A percentile compares a stretch with the other conserved stretches of the same genome.
Evolutionary conservation across 2,888 invertebrate species (phyloP).

Genomic region (Cenopis cana): DNA sequence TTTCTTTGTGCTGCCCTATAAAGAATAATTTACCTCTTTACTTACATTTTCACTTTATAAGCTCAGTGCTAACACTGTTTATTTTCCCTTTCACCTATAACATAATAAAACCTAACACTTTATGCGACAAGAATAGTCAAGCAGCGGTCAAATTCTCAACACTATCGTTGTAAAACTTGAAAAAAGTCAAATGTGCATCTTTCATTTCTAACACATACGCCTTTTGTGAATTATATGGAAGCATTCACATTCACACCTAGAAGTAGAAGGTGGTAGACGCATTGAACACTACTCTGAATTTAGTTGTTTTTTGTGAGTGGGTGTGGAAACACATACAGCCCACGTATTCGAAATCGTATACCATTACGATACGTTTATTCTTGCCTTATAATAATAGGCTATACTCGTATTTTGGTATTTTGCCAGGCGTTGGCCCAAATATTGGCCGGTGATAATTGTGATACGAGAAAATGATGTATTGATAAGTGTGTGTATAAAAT

Average conservation of each 20-base stretch:
- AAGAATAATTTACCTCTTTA: constrained; percentile 5
- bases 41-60: not conserved
- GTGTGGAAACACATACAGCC: not conserved
- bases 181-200: not conserved
- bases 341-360: constrained; percentile 32
- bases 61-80: constrained; percentile 6
- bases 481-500: too few species aligned
- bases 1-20: not conserved
- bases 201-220: not conserved
- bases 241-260: not conserved
- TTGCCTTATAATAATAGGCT: constrained; percentile 33
- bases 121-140: constrained; percentile 38
- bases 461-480: not conserved
- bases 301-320: not conserved
- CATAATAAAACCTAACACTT: constrained; percentile 36
- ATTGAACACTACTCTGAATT: not conserved
- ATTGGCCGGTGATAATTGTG: not conserved
- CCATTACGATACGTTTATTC: constrained; percentile 36
- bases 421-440: constrained; percentile 12
- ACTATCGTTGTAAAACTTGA: too few species aligned
- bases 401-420: constrained; percentile 31
- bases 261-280: constrained; percentile 7
- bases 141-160: constrained; percentile 31
- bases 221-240: not conserved
- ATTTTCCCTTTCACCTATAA: constrained; percentile 32